Base-by-base conservation (phyloP, 2,797 vertebrate species). In the Tympanoctomys barrerae region DNA sequence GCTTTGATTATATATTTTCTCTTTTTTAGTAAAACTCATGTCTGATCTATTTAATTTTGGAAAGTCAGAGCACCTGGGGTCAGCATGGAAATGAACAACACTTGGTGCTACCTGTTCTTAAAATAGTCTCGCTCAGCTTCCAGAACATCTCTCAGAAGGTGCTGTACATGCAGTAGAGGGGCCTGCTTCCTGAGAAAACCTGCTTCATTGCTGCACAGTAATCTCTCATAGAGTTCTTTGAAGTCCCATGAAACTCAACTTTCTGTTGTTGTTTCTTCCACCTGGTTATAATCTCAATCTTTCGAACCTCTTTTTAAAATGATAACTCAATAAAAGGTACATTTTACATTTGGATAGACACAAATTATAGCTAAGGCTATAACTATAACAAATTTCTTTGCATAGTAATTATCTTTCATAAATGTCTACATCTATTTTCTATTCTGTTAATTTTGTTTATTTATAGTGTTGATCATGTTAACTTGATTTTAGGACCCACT, bases 401-500 rank as follows among this genome's bases (percentile, higher is more conserved):
- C 64, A 46, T 78, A 91, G 54, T 33, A 78, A 66, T 94, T 88
- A 61, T 13, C 10, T 2, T 82, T 78, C 64, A n/a, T 73, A 79
- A 8, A 68, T 84, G 16, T 5, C 79, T 85, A 31, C 59, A 6
- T 71, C 39, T 39, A 39, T 86, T 94, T 92, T 71, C 54, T 83
- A 42, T 81, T 90, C 54, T 78, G 57, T 90, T 92, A 83, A 36
- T 94, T 77, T 90, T 90, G 42, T 42, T 42, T 42, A 87, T 52
- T 94, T 77, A 88, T 83, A 94, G 57, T 87, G 28, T 77, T 90
- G 36, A 22, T 46, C 78, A 61, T 79, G 31, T 92, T 85, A 78
- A 85, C 12, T 6, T 84, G 71, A 93, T 93, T 94, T 96, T 22
- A 16, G 49, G 28, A 92, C n/a, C 36, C 46, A 80, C n/a, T 52